Base-by-base conservation (phyloP, 2,888 invertebrate genomes). In the Slavum lentiscoides region DNA sequence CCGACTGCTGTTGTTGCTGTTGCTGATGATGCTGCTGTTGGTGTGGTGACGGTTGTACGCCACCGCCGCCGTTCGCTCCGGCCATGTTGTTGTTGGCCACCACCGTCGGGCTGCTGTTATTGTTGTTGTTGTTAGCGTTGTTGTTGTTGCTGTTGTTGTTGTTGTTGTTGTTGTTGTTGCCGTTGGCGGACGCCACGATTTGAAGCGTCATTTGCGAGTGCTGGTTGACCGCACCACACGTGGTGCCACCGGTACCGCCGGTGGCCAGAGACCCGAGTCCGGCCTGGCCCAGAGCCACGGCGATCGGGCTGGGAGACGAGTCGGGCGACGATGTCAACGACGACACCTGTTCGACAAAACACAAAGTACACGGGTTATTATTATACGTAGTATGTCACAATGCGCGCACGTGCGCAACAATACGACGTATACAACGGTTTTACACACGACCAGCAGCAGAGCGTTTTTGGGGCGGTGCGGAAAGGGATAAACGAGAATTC, bases 291-390 rank as follows among this genome's bases (percentile, higher is more conserved):
- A 91, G 88, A 82, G 91, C 92, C 82, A 92, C 91, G 76, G 94
- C 90, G 84, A 94, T 93, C 70, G 95, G 95, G 85, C 94, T 94
- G 82, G 95, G 95, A 84, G 94, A 94, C 83, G 94, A 94, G 88
- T 95, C 95, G 81, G 95, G 95, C 82, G 94, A 94, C 83, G 94
- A 94, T 84, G 95, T 95, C 85, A 95, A 89, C 86, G 94, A 94
- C 84, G 94, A 95, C 85, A 91, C 90, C 85, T 85, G 77, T 55
- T 15, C 19, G 2, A 67, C 7, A 23, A 43, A 19, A 58, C 21
- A 67, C 21, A 53, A 64, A 39, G 8, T 39, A 49, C 15, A 3
- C 30, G 30, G 4, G 30, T 30, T 30, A 43, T 9, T 43, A 8
- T 39, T 39, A 39, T 39, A 75, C 13, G 21, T 67, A 43, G 11